These are phyloP conservation scores for Phymatocera aterrima DNA, from an alignment of 2,888 invertebrate species.

Conservation along the genomic window DNA sequence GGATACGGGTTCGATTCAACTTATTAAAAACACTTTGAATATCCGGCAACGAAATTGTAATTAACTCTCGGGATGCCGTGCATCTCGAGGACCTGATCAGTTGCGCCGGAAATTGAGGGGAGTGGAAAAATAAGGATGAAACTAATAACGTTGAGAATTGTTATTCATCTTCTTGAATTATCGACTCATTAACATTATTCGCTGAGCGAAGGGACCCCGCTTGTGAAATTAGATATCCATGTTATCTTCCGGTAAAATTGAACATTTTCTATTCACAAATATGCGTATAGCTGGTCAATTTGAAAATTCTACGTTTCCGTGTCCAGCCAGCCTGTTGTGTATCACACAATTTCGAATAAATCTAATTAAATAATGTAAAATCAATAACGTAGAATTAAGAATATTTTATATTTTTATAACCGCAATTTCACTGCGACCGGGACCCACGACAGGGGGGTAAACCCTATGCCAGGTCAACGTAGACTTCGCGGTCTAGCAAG, in stretches of 20 bases:
- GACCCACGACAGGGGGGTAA: no score
- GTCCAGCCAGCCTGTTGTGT: no score
- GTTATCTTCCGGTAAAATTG: background rate
- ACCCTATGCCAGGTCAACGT: no score
- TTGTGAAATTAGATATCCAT: background rate
- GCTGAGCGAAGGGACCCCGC: background rate
- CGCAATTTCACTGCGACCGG: no score
- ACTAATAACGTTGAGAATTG: background rate
- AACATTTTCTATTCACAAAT: no score
- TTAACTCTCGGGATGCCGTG: background rate
- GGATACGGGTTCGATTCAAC: background rate
- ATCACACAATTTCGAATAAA: no score
- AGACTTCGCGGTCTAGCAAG: no score
- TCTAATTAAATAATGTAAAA: no score
- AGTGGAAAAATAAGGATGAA: background rate
- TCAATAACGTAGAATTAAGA: no score
- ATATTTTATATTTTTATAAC: no score
- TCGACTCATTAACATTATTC: slow-evolving; percentile 16
- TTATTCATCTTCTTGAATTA: slow-evolving; percentile 26
- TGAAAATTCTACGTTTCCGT: no score
- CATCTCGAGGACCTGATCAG: background rate
- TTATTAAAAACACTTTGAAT: background rate
- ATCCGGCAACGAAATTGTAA: background rate
- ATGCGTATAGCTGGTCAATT: no score
- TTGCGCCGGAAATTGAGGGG: background rate